Conservation (phyloP, 1,140 invertebrate species). For the Steinernema feltiae region DNA sequence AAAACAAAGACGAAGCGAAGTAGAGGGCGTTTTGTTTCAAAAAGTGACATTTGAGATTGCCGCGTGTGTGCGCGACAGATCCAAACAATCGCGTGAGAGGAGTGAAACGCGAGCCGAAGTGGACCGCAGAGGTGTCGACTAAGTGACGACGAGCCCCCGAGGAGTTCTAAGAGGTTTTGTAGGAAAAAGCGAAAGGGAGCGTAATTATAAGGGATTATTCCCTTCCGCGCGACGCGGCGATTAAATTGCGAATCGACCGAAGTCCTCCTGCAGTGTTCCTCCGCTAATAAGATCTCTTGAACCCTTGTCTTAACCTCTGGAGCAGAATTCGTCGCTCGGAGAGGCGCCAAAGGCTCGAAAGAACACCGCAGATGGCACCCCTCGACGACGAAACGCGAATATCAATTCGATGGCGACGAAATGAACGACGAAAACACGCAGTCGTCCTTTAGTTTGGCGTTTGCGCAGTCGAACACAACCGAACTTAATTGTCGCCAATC, state of each 20-base stretch:
- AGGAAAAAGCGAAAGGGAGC: slow-evolving; percentile 4
- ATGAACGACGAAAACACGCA: not conserved
- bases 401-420: not conserved
- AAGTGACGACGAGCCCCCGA: not conserved
- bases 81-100: not conserved
- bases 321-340: too few relatives aligned
- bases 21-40: slow-evolving; percentile 3
- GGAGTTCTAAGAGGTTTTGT: slow-evolving; percentile 1
- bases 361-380: not conserved
- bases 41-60: slow-evolving; percentile 10
- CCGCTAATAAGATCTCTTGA: not conserved
- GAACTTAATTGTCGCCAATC: not conserved
- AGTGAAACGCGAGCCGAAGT: not conserved
- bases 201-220: slow-evolving; percentile 11
- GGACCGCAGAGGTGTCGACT: not conserved
- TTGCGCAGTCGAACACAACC: not conserved
- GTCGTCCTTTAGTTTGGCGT: not conserved
- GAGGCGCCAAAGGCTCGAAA: too few relatives aligned
- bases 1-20: not conserved
- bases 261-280: not conserved
- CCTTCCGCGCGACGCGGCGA: slow-evolving; percentile 2
- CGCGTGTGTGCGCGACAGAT: not conserved
- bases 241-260: not conserved
- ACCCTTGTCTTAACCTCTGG: too few relatives aligned
- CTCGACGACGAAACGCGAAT: not conserved